Base-by-base conservation (phyloP, 2,888 invertebrate genomes). In the Drosophila macrothrix region DNA sequence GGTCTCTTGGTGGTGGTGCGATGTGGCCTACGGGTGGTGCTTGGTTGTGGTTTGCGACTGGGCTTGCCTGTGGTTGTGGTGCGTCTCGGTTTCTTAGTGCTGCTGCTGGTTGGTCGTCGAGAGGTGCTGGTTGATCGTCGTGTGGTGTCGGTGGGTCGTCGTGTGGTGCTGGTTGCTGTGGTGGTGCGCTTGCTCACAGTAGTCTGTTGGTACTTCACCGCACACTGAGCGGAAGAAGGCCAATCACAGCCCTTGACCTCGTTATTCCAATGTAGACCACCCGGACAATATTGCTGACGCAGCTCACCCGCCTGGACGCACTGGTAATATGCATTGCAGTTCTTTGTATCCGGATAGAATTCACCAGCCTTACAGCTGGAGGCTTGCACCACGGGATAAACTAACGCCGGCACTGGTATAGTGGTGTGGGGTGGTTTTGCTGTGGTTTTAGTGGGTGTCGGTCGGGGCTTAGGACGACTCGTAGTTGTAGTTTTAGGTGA, bases 261-360 rank as follows among this genome's bases (percentile, higher is more conserved):
- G 29, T 94, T 93, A 81, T 97, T 96, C 97, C 97, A 98, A 91
- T 97, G 97, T 53, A 97, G 92, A 5, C 97, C 97, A 0, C 96
- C 96, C 0, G 97, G 96, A 89, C 97, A 97, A 78, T 95, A 95
- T 82, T 97, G 96, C 78, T 95, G 96, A 39, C 94, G 94, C 90
- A 96, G 93, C 66, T 95, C 95, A 0, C 97, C 97, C 2, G 95
- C 94, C 5, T 83, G 76, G 31, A 96, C 95, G 88, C 98, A 98
- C 82, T 96, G 95, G 81, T 96, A 95, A 91, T 97, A 98, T 0
- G 95, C 95, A 67, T 95, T 96, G 88, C 98, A 98, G 87, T 96
- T 96, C 0, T 93, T 93, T 0, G 95, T 94, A 69, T 97, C 96
- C 0, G 95, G 93, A 54, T 94, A 93, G 85, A 95, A 95, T 43